Percentiles rank a stretch among this genome's conserved stretches.
phyloP scores from a whole-genome alignment of 2,113 vertebrate genomes.

The Mormoops blainvillei region DNA sequence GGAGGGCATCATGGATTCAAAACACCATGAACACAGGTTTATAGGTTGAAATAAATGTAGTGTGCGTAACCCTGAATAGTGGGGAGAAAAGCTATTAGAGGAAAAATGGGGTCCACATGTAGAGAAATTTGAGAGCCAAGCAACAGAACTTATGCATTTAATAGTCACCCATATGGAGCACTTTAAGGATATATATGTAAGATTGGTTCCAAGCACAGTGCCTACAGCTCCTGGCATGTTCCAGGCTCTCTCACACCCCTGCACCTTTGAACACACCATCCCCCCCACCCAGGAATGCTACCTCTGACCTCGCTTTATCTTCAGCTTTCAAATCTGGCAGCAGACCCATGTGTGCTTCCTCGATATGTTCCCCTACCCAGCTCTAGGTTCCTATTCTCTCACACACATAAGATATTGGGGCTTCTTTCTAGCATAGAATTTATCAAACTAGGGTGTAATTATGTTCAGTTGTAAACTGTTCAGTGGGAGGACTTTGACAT shows the following conservation, averaged over 20 bases:
- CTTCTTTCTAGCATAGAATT: not conserved
- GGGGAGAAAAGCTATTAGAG: not conserved
- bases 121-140: not conserved
- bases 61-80: not conserved
- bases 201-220: not conserved
- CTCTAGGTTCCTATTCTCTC: not conserved
- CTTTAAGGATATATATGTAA: not conserved
- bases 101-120: accelerated
- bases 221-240: not conserved
- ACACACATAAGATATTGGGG: not conserved
- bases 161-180: accelerated
- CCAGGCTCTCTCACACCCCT: accelerated
- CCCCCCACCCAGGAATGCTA: not conserved
- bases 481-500: not conserved
- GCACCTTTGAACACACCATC: not conserved
- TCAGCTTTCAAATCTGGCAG: not conserved
- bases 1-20: not conserved
- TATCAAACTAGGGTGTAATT: not conserved
- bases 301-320: not conserved
- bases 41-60: not conserved
- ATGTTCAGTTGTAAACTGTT: not conserved
- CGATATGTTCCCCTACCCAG: accelerated
- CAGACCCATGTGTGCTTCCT: not conserved
- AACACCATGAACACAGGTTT: not conserved
- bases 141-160: not conserved